These are phyloP conservation scores for Orthosia incerta DNA, from an alignment of 2,888 invertebrate genomes.

Conservation along the genomic window DNA sequence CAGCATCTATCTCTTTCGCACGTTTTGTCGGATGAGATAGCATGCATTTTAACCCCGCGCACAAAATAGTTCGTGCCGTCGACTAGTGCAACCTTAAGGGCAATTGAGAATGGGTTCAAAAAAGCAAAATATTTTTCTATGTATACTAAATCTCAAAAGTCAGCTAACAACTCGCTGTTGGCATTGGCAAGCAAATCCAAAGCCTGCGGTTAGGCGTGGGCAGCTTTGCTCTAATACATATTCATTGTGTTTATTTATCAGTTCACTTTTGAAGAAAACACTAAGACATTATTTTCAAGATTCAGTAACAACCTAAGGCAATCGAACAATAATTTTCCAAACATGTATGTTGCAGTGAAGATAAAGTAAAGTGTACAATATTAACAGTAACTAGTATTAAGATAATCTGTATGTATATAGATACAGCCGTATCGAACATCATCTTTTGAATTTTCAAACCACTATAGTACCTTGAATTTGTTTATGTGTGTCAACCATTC, in stretches of 20 bases:
- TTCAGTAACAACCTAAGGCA: background rate
- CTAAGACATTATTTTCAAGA: background rate
- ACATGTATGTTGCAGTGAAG: conserved; percentile 33
- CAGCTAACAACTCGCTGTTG: background rate
- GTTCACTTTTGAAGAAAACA: background rate
- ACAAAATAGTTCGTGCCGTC: too few species aligned
- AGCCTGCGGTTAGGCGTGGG: background rate
- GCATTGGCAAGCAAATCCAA: background rate
- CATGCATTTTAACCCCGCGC: too few species aligned
- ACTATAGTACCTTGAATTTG: conserved; percentile 18
- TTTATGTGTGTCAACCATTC: conserved; percentile 29
- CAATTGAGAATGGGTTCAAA: background rate
- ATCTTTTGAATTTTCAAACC: conserved; percentile 33
- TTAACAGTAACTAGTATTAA: conserved; percentile 41
- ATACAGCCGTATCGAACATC: conserved; percentile 11
- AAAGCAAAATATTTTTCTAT: too few species aligned
- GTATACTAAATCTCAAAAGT: too few species aligned
- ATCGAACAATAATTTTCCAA: conserved; percentile 37
- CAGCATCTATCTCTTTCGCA: too few species aligned
- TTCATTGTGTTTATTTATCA: background rate
- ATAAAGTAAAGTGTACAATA: conserved; percentile 29
- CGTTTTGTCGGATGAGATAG: too few species aligned
- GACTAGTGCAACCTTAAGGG: too few species aligned
- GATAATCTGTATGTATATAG: conserved; percentile 19
- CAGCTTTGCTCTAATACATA: background rate